A percentile compares a stretch with the other conserved stretches of the same genome.
Conservation (phyloP, 2,888 invertebrate species). For the Eumacrocentrus americanus region DNA sequence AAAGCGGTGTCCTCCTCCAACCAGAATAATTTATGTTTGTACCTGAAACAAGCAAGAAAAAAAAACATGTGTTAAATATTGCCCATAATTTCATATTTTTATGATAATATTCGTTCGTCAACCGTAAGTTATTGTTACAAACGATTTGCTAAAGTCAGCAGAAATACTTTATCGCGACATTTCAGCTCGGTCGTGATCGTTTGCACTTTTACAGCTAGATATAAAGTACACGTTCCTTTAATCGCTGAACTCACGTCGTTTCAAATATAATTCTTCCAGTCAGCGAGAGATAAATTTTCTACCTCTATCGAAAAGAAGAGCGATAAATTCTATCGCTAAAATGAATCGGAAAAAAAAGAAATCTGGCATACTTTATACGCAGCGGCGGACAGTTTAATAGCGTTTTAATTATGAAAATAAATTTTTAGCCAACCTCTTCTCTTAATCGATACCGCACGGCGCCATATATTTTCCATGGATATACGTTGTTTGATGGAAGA, state of each 20-base stretch:
- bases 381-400: neutral
- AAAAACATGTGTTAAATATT: neutral
- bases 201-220: conserved; percentile 30
- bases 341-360: neutral
- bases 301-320: neutral
- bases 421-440: neutral
- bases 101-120: no score
- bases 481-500: neutral
- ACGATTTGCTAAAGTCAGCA: conserved; percentile 20
- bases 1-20: no score
- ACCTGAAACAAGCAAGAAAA: conserved; percentile 39
- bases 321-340: conserved; percentile 3
- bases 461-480: no score
- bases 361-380: neutral
- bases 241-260: conserved; percentile 6
- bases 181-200: conserved; percentile 26
- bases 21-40: no score
- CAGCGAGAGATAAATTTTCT: conserved; percentile 7
- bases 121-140: conserved; percentile 13
- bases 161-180: conserved; percentile 33
- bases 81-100: conserved; percentile 17
- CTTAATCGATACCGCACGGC: no score
- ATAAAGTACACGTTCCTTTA: conserved; percentile 23
- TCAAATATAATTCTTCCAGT: conserved; percentile 15
- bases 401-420: neutral